Evolutionary conservation across 2,113 vertebrate species (phyloP).

Genomic region (Malurus melanocephalus): DNA sequence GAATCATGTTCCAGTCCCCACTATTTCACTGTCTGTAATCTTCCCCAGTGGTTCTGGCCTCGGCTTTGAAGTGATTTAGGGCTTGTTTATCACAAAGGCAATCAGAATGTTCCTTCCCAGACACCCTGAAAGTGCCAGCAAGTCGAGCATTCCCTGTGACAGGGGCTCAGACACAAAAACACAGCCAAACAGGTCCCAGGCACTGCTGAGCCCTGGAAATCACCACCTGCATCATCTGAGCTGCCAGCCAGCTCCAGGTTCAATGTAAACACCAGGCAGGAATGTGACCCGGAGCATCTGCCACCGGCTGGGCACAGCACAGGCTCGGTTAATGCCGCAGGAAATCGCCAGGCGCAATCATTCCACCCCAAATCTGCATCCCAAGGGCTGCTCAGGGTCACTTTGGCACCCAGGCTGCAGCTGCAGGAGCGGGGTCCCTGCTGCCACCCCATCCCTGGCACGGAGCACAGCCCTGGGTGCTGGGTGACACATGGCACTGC

Average conservation of each 20-base stretch:
- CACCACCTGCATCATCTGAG: background rate
- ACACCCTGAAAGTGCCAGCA: background rate
- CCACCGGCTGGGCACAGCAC: background rate
- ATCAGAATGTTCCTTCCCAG: background rate
- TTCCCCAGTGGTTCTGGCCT: background rate
- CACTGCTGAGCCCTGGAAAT: background rate
- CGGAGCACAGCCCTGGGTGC: background rate
- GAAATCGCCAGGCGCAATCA: background rate
- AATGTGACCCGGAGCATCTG: background rate
- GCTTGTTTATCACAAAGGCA: background rate
- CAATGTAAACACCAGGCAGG: background rate
- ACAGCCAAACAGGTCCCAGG: background rate
- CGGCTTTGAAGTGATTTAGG: background rate
- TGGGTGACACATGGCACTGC: no score
- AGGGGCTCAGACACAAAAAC: background rate
- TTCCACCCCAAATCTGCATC: background rate
- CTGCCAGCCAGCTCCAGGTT: background rate
- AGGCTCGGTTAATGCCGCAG: background rate
- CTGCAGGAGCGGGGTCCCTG: background rate
- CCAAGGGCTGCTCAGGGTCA: background rate
- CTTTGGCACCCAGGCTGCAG: background rate
- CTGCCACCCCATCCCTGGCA: rapidly evolving
- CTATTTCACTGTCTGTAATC: background rate
- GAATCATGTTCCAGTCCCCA: background rate
- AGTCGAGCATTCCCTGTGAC: background rate